These are phyloP conservation scores for Spialia ferax DNA, from an alignment of 2,888 invertebrate genomes.

Conservation along the genomic window DNA sequence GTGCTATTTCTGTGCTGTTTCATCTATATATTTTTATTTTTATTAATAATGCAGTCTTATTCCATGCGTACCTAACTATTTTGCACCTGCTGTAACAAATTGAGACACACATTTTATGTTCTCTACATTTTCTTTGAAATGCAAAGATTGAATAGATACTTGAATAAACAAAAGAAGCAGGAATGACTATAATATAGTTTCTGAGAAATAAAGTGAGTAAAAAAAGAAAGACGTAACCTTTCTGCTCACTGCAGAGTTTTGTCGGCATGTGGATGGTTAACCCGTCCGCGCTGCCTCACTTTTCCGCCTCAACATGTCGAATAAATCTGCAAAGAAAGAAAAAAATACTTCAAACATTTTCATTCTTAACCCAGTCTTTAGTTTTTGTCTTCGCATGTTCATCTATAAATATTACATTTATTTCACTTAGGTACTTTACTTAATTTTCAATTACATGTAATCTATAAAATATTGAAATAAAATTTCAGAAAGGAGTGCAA, in stretches of 20 bases:
- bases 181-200: constrained; percentile 10
- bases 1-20: no score
- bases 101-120: background rate
- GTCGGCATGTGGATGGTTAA: constrained; percentile 79
- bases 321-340: constrained; percentile 42
- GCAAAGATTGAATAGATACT: constrained; percentile 15
- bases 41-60: background rate
- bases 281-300: constrained; percentile 58
- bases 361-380: no score
- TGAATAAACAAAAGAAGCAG: constrained; percentile 21
- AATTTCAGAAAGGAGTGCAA: no score
- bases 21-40: background rate
- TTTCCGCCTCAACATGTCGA: constrained; percentile 64
- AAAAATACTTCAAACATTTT: no score
- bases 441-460: no score
- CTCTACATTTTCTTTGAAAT: constrained; percentile 4
- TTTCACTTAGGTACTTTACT: no score
- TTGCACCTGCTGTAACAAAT: background rate
- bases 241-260: constrained; percentile 81
- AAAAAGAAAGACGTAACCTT: constrained; percentile 58
- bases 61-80: background rate
- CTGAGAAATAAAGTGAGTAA: constrained; percentile 14
- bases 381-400: no score
- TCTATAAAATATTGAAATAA: no score
- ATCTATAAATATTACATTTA: no score